Percentiles rank a stretch among this genome's conserved stretches.
These are phyloP conservation scores for Chrysina gloriosa DNA, from an alignment of 2,888 invertebrate species.

Conservation along the genomic window DNA sequence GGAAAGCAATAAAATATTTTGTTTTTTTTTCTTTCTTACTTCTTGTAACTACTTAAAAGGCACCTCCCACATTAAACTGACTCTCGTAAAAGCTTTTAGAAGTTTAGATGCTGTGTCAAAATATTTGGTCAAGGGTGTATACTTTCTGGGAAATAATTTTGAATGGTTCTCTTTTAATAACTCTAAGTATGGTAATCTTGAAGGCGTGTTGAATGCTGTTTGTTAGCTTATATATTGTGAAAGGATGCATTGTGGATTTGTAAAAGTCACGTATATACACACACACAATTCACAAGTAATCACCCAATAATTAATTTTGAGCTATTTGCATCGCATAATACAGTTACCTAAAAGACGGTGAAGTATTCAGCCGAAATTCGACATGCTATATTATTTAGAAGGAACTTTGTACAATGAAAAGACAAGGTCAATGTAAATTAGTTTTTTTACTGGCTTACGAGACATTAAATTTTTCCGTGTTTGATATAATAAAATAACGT, in stretches of 20 bases:
- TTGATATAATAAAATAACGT: conserved; percentile 20
- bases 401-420: neutral
- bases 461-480: conserved; percentile 9
- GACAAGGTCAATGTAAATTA: conserved; percentile 31
- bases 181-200: neutral
- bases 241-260: conserved; percentile 23
- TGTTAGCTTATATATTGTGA: neutral
- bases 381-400: conserved; percentile 18
- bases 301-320: conserved; percentile 10
- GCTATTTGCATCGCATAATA: conserved; percentile 5
- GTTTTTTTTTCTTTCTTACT: no score
- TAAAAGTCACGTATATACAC: conserved; percentile 21
- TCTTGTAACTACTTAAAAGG: no score
- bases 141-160: no score
- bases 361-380: conserved; percentile 16
- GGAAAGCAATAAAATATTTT: no score
- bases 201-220: neutral
- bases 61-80: no score
- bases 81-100: no score
- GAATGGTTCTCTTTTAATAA: no score
- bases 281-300: conserved; percentile 22
- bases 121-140: no score
- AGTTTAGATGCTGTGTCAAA: no score
- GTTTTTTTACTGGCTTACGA: conserved; percentile 5
- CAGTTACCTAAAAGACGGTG: neutral